Evolutionary conservation across 2,888 invertebrate genomes (phyloP).

Genomic region (Athalia cordata): DNA sequence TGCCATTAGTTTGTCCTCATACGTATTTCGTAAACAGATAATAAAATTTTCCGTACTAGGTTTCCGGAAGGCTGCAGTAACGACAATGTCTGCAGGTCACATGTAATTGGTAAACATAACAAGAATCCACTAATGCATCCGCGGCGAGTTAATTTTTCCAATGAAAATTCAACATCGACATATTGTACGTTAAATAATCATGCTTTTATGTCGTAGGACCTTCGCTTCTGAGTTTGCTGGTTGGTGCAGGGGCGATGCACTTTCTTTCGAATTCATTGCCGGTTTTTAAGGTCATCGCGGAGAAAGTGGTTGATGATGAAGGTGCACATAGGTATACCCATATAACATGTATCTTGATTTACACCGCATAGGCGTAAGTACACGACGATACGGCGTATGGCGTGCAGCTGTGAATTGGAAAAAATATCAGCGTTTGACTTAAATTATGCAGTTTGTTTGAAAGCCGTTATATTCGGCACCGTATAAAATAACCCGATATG

Average conservation of each 20-base stretch:
- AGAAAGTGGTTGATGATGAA: conserved; percentile 58
- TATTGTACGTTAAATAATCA: background rate
- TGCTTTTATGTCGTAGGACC: background rate
- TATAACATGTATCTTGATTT: conserved; percentile 9
- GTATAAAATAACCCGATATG: too few relatives aligned
- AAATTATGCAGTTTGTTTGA: too few relatives aligned
- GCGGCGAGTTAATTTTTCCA: background rate
- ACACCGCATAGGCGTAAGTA: background rate
- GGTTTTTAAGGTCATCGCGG: conserved; percentile 63
- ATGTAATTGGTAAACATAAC: background rate
- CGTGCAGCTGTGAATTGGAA: too few relatives aligned
- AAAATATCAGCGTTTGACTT: too few relatives aligned
- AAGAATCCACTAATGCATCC: conserved; percentile 3
- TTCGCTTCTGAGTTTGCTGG: background rate
- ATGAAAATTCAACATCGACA: background rate
- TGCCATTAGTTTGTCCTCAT: conserved; percentile 27
- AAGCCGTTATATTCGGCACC: too few relatives aligned
- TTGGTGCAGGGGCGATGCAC: conserved; percentile 60
- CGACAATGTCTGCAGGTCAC: background rate
- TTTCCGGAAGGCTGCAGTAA: conserved; percentile 19
- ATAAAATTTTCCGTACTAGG: conserved; percentile 1
- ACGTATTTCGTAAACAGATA: conserved; percentile 6
- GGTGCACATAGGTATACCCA: conserved; percentile 19
- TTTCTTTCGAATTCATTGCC: conserved; percentile 59
- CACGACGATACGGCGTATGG: background rate